Conservation (phyloP, 2,888 invertebrate genomes). For the Pachymerium ferrugineum region DNA sequence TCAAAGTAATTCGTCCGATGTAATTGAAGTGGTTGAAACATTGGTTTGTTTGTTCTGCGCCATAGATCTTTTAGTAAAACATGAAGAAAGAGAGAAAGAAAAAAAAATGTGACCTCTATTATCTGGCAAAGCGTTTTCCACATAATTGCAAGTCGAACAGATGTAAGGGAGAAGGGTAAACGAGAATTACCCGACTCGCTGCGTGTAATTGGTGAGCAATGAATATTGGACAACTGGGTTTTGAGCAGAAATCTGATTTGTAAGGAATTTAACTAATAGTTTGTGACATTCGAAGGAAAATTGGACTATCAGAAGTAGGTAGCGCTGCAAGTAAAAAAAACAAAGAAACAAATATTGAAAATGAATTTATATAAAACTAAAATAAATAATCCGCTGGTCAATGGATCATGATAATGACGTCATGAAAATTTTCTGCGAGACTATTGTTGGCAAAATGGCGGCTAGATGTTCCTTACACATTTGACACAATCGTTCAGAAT, state of each 20-base stretch:
- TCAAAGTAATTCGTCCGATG: background rate
- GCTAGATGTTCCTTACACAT: too few relatives aligned
- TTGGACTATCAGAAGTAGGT: too few relatives aligned
- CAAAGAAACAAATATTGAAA: too few relatives aligned
- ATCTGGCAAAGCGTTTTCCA: background rate
- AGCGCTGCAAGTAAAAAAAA: too few relatives aligned
- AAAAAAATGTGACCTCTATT: conserved; percentile 7
- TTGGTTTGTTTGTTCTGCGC: conserved; percentile 9
- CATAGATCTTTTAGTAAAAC: background rate
- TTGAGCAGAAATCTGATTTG: too few relatives aligned
- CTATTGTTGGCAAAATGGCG: too few relatives aligned
- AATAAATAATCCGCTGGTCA: too few relatives aligned
- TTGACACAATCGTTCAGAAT: too few relatives aligned
- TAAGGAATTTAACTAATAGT: background rate
- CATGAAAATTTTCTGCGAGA: too few relatives aligned
- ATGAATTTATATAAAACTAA: too few relatives aligned
- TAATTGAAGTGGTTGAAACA: conserved; percentile 4
- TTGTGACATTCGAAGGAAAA: background rate
- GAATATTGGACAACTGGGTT: background rate
- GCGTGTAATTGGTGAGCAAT: background rate
- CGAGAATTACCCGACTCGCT: background rate
- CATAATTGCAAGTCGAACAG: conserved; percentile 13
- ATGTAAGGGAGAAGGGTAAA: background rate
- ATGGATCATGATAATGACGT: too few relatives aligned
- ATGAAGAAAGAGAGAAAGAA: background rate